Evolutionary conservation across 2,113 vertebrate species (phyloP), one percentile per base, ranked within the genome.

Genomic region (Rana temporaria): DNA sequence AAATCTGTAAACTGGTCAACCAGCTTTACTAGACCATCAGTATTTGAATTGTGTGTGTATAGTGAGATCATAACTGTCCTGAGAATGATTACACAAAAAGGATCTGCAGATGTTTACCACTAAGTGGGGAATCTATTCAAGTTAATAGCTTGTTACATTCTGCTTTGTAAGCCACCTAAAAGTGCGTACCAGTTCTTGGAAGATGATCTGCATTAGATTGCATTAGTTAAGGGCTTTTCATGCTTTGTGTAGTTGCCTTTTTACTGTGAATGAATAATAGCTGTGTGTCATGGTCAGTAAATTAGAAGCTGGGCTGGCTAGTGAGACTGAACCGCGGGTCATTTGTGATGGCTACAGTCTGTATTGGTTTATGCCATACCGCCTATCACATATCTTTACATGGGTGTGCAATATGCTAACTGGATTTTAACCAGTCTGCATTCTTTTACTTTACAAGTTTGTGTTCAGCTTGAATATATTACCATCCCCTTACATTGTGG

Each of bases 241-340:
- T 77, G 57, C 74, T 77, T 18, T 19, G 12, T 64, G 74, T 64
- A 63, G 42, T 63, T 64, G 74, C 59, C 74, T 77, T 64, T 63
- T 77, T 77, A 77, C 63, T 77, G 59, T 20, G 24, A 20, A 48
- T 77, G 59, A 77, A 64, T 77, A 77, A 77, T 64, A 20, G 5
- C 38, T 62, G 48, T 63, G 59, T 64, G 32, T 77, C 59, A 59
- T 64, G 64, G 1, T 64, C 17, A 16, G 34, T 77, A 34, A 77
- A 64, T 64, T 77, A 64, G 59, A 77, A 77, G 48, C 59, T 16
- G 64, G 63, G 57, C 30, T 34, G 24, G 22, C 14, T 42, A 63
- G 56, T 76, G 57, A 12, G 60, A 64, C 42, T 77, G 74, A 77
- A 76, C 57, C 22, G 57, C 32, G 20, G 26, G 53, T 73, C 71